Percentiles rank a stretch among this genome's conserved stretches.
These are phyloP conservation scores for Conopomorpha cramerella DNA, from an alignment of 1,140 invertebrate genomes.

Conservation along the genomic window DNA sequence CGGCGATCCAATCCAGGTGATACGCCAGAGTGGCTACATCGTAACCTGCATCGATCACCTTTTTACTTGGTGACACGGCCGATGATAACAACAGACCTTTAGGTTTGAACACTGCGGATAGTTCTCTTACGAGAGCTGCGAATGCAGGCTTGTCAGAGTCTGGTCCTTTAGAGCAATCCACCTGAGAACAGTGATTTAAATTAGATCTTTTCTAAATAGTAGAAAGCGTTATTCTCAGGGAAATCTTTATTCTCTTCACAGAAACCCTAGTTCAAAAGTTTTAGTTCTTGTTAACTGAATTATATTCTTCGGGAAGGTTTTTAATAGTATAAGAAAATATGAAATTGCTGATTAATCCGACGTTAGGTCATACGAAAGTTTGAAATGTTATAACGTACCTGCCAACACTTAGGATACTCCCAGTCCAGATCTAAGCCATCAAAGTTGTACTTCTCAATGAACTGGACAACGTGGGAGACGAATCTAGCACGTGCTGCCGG, in stretches of 20 bases:
- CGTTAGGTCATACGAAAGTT: too few species aligned
- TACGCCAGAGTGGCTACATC: conserved; percentile 74
- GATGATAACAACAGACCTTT: conserved; percentile 77
- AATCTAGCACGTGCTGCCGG: conserved; percentile 72
- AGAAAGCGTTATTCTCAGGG: too few species aligned
- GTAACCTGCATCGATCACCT: conserved; percentile 84
- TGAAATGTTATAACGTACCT: conserved; percentile 63
- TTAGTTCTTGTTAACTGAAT: too few species aligned
- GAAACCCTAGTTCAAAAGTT: too few species aligned
- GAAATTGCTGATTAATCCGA: too few species aligned
- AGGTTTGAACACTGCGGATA: conserved; percentile 74
- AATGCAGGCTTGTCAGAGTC: conserved; percentile 82
- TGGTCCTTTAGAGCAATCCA: conserved; percentile 83
- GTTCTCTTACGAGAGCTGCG: conserved; percentile 71
- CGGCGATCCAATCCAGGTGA: conserved; percentile 84
- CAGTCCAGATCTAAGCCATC: conserved; percentile 89
- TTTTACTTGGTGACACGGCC: conserved; percentile 87
- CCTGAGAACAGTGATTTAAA: too few species aligned
- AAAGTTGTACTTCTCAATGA: conserved; percentile 82
- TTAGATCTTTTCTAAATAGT: too few species aligned
- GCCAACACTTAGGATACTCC: conserved; percentile 91
- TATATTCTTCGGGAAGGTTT: too few species aligned
- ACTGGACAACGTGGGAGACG: conserved; percentile 73
- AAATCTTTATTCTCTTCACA: too few species aligned
- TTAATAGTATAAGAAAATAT: too few species aligned